These are phyloP conservation scores for Cynaeus angustus DNA, from an alignment of 2,888 invertebrate genomes.

Conservation along the genomic window DNA sequence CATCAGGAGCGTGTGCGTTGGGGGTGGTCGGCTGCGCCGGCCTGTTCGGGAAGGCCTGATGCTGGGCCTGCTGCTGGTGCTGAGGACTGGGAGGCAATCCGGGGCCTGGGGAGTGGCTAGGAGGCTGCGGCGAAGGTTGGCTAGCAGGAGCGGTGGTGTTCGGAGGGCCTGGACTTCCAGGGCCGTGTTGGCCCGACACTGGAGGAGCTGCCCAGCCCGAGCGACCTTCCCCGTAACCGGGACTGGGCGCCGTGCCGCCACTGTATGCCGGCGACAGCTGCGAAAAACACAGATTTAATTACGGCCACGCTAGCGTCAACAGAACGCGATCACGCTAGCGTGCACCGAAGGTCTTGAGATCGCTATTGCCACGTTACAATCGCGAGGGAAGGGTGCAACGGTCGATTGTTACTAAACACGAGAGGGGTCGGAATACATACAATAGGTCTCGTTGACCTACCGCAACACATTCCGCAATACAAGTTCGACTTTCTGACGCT, in stretches of 20 bases:
- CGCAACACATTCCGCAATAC: constrained; percentile 50
- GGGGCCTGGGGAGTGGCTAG: constrained; percentile 73
- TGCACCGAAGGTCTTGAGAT: constrained; percentile 1
- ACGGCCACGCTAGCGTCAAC: constrained; percentile 19
- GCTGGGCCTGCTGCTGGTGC: constrained; percentile 70
- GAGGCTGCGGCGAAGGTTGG: constrained; percentile 70
- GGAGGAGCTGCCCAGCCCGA: constrained; percentile 68
- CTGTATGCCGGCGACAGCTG: constrained; percentile 69
- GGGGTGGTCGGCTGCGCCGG: constrained; percentile 85
- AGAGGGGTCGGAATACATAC: constrained; percentile 40
- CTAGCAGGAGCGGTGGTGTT: constrained; percentile 67
- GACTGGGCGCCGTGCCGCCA: constrained; percentile 66
- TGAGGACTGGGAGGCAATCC: constrained; percentile 76
- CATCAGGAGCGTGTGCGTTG: constrained; percentile 85
- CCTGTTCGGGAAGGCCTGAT: constrained; percentile 80
- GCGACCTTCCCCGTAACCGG: constrained; percentile 67
- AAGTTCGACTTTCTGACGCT: constrained; percentile 51
- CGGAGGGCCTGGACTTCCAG: constrained; percentile 66
- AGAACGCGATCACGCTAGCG: constrained; percentile 13
- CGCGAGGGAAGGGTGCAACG: background rate
- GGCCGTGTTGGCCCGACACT: constrained; percentile 65
- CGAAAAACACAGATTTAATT: constrained; percentile 50
- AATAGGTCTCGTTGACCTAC: constrained; percentile 48
- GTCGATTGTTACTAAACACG: constrained; percentile 39
- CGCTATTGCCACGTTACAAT: background rate